phyloP scores from a whole-genome alignment of 1,140 invertebrate genomes.

The Trachymyrmex septentrionalis region DNA sequence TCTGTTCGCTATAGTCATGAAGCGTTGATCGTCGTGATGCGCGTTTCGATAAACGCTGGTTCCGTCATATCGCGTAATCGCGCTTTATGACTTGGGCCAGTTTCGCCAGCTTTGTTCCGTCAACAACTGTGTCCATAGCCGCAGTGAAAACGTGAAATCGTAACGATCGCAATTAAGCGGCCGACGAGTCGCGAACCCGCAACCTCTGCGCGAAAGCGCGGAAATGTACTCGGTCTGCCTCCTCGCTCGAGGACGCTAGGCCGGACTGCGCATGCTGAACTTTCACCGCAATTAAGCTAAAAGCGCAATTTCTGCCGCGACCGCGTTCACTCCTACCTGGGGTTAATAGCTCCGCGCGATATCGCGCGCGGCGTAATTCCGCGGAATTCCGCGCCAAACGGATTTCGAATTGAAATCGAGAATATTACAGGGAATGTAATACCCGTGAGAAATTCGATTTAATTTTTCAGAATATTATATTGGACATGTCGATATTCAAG shows the following conservation, averaged over 20 bases:
- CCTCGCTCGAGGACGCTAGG: slow-evolving; percentile 23
- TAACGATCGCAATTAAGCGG: slow-evolving; percentile 66
- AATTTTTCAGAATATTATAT: not conserved
- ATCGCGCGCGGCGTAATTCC: slow-evolving; percentile 59
- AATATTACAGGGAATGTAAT: not conserved
- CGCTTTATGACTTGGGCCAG: not conserved
- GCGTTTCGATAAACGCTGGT: not conserved
- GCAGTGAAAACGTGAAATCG: slow-evolving; percentile 26
- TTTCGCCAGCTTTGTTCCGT: not conserved
- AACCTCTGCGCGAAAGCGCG: slow-evolving; percentile 14
- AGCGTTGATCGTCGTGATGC: not conserved
- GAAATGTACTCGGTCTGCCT: slow-evolving; percentile 34
- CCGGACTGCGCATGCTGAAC: slow-evolving; percentile 67
- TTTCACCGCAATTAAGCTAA: slow-evolving; percentile 80
- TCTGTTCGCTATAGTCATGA: too few species aligned
- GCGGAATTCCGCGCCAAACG: slow-evolving; percentile 48
- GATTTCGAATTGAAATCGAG: slow-evolving; percentile 33
- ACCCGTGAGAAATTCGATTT: not conserved
- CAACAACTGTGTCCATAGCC: not conserved
- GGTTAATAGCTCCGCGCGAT: slow-evolving; percentile 66
- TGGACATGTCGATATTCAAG: not conserved
- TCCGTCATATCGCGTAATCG: not conserved
- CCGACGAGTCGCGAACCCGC: slow-evolving; percentile 39
- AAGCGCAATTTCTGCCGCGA: slow-evolving; percentile 73
- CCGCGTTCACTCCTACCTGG: slow-evolving; percentile 69